Evolutionary conservation across 2,797 vertebrate genomes (phyloP), one percentile per base, ranked within the genome.

Genomic region (Percopsis omiscomaycus): DNA sequence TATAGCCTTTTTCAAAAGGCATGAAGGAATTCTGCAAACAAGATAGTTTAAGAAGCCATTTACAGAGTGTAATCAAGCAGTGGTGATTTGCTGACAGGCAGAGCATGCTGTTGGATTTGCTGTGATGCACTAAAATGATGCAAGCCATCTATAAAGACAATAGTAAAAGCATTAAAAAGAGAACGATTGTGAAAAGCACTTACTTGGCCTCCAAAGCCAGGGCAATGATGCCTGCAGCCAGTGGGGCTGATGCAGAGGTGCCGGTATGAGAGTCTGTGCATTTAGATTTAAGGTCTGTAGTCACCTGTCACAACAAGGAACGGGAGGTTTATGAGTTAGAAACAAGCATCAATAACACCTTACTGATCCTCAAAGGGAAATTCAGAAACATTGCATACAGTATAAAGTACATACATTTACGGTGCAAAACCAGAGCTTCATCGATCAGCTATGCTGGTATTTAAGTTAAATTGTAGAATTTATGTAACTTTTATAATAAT

Each of bases 221-320:
- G 50, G 98, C 98, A 0, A 99, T 99, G 89, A 99, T 99, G 79
- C 97, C 98, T 0, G 98, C 98, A 0, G 98, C 98, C 85, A 99
- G 84, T 0, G 97, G 98, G 0, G 98, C 98, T 0, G 98, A 99
- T 60, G 98, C 98, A 0, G 98, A 99, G 0, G 98, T 99, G 51
- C 98, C 98, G 0, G 97, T 99, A 92, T 99, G 98, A 0, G 96
- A 93, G 60, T 98, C 97, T 0, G 98, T 99, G 87, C 98, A 99
- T 68, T 98, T 98, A 83, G 96, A 95, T 61, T 96, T 93, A 67
- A 99, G 92, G 86, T 99, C 98, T 14, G 98, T 99, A 0, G 98
- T 99, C 77, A 99, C 94, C 98, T 97, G 64, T 44, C 27, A 37
- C 37, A 55, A 75, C 73, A 50, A 84, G 8, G 49, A 74, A 77